Evolutionary conservation across 2,797 vertebrate species (phyloP).

Genomic region (Percopsis omiscomaycus): DNA sequence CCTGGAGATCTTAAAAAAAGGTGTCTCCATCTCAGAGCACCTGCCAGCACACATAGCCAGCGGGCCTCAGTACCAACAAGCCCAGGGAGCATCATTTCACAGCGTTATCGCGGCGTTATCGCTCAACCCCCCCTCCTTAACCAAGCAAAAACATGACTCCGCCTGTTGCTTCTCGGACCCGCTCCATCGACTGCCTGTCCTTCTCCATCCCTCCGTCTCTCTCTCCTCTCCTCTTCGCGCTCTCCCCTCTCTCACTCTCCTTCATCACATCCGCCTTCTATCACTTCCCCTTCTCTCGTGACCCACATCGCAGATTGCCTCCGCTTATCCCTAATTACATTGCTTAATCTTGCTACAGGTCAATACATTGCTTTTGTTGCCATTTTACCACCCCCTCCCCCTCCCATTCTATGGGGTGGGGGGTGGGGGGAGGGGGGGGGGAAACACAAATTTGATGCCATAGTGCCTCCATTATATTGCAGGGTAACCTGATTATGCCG

Average conservation of each 20-base stretch:
- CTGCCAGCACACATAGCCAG: slow-evolving; percentile 59
- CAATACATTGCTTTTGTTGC: slow-evolving; percentile 18
- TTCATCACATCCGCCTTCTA: not conserved
- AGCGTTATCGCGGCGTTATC: slow-evolving; percentile 10
- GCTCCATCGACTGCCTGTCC: not conserved
- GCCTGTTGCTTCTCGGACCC: slow-evolving; percentile 25
- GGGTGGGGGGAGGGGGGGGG: too few species aligned
- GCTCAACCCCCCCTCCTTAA: slow-evolving; percentile 44
- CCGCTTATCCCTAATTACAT: slow-evolving; percentile 50
- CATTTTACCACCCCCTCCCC: slow-evolving; percentile 7
- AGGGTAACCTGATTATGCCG: slow-evolving; percentile 28
- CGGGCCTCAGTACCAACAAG: slow-evolving; percentile 48
- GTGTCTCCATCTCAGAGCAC: slow-evolving; percentile 56
- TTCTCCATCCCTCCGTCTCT: not conserved
- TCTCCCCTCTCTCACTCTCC: slow-evolving; percentile 12
- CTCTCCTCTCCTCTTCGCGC: slow-evolving; percentile 23
- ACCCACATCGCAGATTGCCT: slow-evolving; percentile 40
- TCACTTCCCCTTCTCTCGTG: not conserved
- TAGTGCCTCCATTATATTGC: slow-evolving; percentile 21
- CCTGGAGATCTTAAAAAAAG: slow-evolving; percentile 57
- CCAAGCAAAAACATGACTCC: slow-evolving; percentile 37
- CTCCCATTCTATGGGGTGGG: not conserved
- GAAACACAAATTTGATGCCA: slow-evolving; percentile 20
- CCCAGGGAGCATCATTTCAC: slow-evolving; percentile 37
- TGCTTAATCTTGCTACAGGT: slow-evolving; percentile 55